These are phyloP conservation scores for Endotricha flammealis DNA, from an alignment of 2,888 invertebrate species.

Conservation along the genomic window DNA sequence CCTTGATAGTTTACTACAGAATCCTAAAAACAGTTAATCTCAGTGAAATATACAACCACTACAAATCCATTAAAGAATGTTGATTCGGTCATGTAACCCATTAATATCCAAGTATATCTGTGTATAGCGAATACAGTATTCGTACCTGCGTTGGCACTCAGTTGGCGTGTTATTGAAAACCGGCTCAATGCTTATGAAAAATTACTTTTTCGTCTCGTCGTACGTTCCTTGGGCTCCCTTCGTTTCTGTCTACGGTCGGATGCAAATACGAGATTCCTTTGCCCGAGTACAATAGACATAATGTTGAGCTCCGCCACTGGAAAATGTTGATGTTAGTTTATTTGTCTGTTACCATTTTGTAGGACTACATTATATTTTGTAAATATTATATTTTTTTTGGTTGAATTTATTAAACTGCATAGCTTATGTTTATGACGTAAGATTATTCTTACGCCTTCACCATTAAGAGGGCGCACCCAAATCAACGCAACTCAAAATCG, in stretches of 20 bases:
- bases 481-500: no score
- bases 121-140: no score
- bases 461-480: no score
- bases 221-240: slow-evolving; percentile 41
- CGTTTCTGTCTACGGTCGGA: slow-evolving; percentile 47
- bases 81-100: not conserved
- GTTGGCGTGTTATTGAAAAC: slow-evolving; percentile 55
- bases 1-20: no score
- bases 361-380: slow-evolving; percentile 10
- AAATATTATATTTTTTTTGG: not conserved
- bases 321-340: slow-evolving; percentile 63
- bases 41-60: no score
- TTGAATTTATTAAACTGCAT: no score
- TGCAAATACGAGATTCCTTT: slow-evolving; percentile 66
- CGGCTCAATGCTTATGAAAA: slow-evolving; percentile 55
- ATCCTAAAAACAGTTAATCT: no score
- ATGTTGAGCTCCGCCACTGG: slow-evolving; percentile 52
- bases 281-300: slow-evolving; percentile 57
- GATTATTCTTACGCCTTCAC: no score
- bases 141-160: slow-evolving; percentile 34
- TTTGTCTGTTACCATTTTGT: slow-evolving; percentile 54
- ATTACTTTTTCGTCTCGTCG: slow-evolving; percentile 55
- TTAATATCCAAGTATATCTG: no score
- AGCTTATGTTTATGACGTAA: no score
- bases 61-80: no score